Percentiles rank a stretch among this genome's conserved stretches.
These are phyloP conservation scores for Drosophila bocqueti DNA, from an alignment of 1,140 invertebrate genomes.

Conservation along the genomic window DNA sequence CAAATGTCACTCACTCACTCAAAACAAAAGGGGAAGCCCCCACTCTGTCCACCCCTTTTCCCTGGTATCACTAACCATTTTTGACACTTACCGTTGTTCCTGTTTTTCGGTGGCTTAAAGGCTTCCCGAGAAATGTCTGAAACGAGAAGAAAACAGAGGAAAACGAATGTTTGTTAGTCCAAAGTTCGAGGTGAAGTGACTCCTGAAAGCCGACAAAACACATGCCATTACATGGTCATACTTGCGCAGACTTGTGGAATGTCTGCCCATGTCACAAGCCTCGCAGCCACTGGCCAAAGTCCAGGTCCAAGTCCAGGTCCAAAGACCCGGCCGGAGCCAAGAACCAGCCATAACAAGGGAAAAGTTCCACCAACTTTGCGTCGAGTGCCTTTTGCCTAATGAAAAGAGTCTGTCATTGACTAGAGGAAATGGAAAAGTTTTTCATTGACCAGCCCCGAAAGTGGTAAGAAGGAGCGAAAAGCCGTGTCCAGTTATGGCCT, in stretches of 20 bases:
- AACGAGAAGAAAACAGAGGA: conserved; percentile 34
- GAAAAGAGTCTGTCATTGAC: conserved; percentile 80
- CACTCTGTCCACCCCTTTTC: conserved; percentile 1
- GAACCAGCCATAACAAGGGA: conserved; percentile 38
- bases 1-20: conserved; percentile 71
- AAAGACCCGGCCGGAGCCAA: conserved; percentile 11
- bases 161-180: conserved; percentile 67
- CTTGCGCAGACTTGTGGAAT: conserved; percentile 70
- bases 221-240: conserved; percentile 73
- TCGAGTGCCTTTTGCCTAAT: conserved; percentile 71
- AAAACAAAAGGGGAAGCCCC: conserved; percentile 5
- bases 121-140: conserved; percentile 56
- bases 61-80: conserved; percentile 39
- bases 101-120: conserved; percentile 72
- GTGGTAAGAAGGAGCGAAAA: conserved; percentile 43
- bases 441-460: conserved; percentile 57
- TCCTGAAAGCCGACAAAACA: conserved; percentile 67
- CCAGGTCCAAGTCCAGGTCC: conserved; percentile 16
- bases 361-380: conserved; percentile 70
- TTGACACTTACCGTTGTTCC: conserved; percentile 76
- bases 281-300: conserved; percentile 35
- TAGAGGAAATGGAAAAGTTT: conserved; percentile 70
- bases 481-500: conserved; percentile 45
- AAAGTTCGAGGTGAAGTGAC: conserved; percentile 53
- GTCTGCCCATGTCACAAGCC: conserved; percentile 68